These are phyloP conservation scores for Drosophila anomalata DNA, from an alignment of 2,888 invertebrate genomes.

Conservation along the genomic window DNA sequence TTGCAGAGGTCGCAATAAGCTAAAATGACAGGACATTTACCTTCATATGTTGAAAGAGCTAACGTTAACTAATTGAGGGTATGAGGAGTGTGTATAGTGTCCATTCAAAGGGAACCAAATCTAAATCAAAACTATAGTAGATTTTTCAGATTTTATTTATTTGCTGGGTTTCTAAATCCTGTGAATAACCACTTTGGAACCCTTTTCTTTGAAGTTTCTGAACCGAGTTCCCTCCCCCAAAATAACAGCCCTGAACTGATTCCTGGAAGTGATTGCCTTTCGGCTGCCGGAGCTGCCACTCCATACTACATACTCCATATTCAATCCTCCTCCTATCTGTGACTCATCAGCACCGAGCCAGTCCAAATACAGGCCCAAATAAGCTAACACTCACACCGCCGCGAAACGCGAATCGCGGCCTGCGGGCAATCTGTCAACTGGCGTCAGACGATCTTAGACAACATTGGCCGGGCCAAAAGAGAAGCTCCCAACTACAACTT, in stretches of 20 bases:
- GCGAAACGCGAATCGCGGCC: constrained; percentile 68
- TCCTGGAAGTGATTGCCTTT: constrained; percentile 26
- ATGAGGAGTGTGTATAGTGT: too few species aligned
- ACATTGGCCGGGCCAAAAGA: constrained; percentile 38
- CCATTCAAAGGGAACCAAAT: too few species aligned
- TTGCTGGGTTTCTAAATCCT: neutral
- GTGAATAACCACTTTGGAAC: constrained; percentile 3
- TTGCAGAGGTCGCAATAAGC: constrained; percentile 16
- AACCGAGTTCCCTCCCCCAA: constrained; percentile 22
- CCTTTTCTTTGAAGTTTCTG: neutral
- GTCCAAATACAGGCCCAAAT: constrained; percentile 42
- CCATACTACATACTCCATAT: constrained; percentile 24
- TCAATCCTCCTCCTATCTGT: constrained; percentile 43
- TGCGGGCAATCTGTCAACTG: constrained; percentile 75
- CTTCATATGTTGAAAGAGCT: neutral
- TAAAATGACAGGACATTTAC: neutral
- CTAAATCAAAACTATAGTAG: too few species aligned
- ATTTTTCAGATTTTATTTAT: neutral
- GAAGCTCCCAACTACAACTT: constrained; percentile 40
- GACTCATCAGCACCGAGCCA: constrained; percentile 65
- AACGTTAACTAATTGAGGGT: neutral
- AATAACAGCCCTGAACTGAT: neutral
- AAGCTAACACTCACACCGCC: constrained; percentile 26
- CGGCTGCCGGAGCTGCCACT: constrained; percentile 17
- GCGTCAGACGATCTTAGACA: constrained; percentile 72